Evolutionary conservation across 2,888 invertebrate species (phyloP).

Genomic region (Leptinotarsa juncta): DNA sequence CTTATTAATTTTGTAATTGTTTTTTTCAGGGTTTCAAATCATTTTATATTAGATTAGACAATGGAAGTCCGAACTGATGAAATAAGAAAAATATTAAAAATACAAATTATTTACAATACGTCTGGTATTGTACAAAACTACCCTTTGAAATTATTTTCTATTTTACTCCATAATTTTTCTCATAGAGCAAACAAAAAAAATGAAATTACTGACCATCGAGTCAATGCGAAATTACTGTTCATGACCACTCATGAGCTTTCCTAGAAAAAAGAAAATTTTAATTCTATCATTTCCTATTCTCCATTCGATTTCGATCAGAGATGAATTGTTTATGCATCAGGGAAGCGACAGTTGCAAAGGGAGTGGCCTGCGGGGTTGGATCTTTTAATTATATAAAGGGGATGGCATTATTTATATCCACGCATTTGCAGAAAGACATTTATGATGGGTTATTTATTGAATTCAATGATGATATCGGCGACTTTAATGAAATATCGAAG

Average conservation of each 20-base stretch:
- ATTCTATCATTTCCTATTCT: background rate
- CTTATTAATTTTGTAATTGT: no score
- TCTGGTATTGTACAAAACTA: no score
- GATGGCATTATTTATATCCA: constrained; percentile 56
- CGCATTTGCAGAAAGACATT: constrained; percentile 52
- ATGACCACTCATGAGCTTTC: background rate
- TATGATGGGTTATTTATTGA: constrained; percentile 56
- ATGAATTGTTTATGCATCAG: constrained; percentile 55
- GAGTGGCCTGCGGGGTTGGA: constrained; percentile 54
- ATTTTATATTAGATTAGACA: no score
- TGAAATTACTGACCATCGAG: background rate
- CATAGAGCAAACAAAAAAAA: background rate
- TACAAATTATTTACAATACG: no score
- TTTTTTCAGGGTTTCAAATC: no score
- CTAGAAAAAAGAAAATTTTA: constrained; percentile 2
- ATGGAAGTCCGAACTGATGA: no score
- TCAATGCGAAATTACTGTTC: background rate
- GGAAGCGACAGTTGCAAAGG: constrained; percentile 54
- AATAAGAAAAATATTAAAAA: no score
- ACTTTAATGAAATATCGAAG: constrained; percentile 33
- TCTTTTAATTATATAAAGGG: constrained; percentile 61
- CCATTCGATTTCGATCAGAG: constrained; percentile 20
- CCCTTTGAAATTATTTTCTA: background rate
- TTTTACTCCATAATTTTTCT: constrained; percentile 24
- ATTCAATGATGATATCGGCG: constrained; percentile 43